Conservation (phyloP, 1,140 invertebrate genomes). For the Onthophagus taurus region DNA sequence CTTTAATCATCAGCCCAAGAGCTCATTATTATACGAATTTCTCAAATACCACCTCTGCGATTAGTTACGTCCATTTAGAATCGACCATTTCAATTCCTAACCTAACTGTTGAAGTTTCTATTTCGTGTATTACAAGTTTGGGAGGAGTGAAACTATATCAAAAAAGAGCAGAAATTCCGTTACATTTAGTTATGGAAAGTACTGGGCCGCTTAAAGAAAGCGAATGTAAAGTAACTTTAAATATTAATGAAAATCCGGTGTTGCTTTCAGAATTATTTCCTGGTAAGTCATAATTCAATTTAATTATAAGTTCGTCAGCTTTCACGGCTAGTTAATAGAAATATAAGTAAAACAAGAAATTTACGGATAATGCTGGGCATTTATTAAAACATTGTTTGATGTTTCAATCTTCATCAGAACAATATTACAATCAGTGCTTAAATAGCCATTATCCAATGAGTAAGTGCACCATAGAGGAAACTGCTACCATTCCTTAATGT, state of each 20-base stretch:
- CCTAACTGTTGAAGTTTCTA: slow-evolving; percentile 36
- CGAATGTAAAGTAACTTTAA: slow-evolving; percentile 56
- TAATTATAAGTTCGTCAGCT: too few species aligned
- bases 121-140: slow-evolving; percentile 40
- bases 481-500: too few species aligned
- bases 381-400: too few species aligned
- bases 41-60: slow-evolving; percentile 35
- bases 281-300: too few species aligned
- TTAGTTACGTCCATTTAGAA: slow-evolving; percentile 22
- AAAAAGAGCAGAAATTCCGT: slow-evolving; percentile 43
- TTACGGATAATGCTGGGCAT: too few species aligned
- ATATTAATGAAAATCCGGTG: slow-evolving; percentile 51
- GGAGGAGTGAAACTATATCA: slow-evolving; percentile 46
- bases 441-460: too few species aligned
- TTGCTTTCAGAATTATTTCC: slow-evolving; percentile 59
- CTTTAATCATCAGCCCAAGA: slow-evolving; percentile 41
- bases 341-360: too few species aligned
- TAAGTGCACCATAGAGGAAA: too few species aligned
- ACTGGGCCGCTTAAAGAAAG: slow-evolving; percentile 52
- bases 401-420: too few species aligned
- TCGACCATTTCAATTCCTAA: slow-evolving; percentile 26
- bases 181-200: slow-evolving; percentile 47
- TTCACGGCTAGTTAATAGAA: too few species aligned
- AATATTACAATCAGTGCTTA: too few species aligned
- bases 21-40: slow-evolving; percentile 42